A percentile compares a stretch with the other conserved stretches of the same genome.
Evolutionary conservation across 1,140 invertebrate genomes (phyloP).

Genomic region (Mercenaria mercenaria): DNA sequence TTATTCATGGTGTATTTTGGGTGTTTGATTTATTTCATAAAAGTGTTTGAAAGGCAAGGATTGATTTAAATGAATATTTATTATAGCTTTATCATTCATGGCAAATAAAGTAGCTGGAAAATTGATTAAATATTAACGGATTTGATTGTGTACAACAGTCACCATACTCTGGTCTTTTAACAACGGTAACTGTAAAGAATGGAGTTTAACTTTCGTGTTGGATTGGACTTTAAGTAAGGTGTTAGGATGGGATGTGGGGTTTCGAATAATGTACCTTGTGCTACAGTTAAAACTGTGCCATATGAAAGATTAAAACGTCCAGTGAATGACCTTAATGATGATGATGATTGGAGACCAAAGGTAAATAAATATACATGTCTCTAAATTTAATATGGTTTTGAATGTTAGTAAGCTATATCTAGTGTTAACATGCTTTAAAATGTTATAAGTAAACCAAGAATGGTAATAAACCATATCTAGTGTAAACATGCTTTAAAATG

Average conservation of each 20-base stretch:
- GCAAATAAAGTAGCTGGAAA: neutral
- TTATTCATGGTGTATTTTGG: neutral
- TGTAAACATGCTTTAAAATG: too few species aligned
- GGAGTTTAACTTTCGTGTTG: too few species aligned
- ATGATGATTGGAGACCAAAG: conserved; percentile 11
- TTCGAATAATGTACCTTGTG: conserved; percentile 37
- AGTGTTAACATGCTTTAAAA: too few species aligned
- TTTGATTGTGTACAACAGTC: neutral
- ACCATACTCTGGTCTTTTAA: too few species aligned
- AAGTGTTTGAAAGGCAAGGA: neutral
- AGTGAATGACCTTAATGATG: neutral
- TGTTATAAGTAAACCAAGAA: too few species aligned
- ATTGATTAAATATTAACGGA: neutral
- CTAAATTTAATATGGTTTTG: too few species aligned
- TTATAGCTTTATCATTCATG: neutral
- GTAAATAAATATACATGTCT: too few species aligned
- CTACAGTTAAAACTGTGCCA: conserved; percentile 53
- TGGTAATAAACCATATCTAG: too few species aligned
- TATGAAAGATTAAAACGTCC: conserved; percentile 54
- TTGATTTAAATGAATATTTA: neutral
- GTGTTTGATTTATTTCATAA: neutral
- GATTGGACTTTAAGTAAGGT: neutral
- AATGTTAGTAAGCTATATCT: too few species aligned
- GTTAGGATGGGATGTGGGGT: conserved; percentile 47
- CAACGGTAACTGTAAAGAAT: too few species aligned